Conservation (phyloP, 2,888 invertebrate species). For the Cryptocephalus primarius region DNA sequence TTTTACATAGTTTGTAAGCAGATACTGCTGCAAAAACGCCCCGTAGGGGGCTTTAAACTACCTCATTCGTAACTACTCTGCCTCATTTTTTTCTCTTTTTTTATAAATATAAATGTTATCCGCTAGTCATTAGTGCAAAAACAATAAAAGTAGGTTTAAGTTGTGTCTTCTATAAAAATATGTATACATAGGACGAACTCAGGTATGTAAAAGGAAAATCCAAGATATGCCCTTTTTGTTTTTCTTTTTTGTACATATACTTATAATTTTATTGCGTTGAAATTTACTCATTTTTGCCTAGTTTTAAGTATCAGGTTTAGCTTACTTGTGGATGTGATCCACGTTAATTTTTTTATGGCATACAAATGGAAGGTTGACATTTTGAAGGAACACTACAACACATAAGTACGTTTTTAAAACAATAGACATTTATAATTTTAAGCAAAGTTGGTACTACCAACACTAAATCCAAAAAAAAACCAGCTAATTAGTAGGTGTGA, state of each 20-base stretch:
- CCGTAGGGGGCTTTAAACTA: conserved; percentile 14
- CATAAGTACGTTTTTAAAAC: too few species aligned
- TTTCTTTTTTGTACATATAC: too few species aligned
- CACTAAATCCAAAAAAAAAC: too few species aligned
- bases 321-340: conserved; percentile 17
- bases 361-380: not conserved
- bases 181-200: conserved; percentile 1
- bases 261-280: not conserved
- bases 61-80: conserved; percentile 23
- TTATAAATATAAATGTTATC: conserved; percentile 14
- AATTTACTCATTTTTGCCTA: conserved; percentile 1
- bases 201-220: not conserved
- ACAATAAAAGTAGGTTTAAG: conserved; percentile 17
- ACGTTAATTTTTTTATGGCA: conserved; percentile 9
- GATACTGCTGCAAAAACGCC: conserved; percentile 1
- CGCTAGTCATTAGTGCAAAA: conserved; percentile 30
- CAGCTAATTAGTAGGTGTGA: too few species aligned
- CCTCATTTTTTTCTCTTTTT: conserved; percentile 24
- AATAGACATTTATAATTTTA: too few species aligned
- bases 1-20: too few species aligned
- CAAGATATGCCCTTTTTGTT: too few species aligned
- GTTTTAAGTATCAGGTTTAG: not conserved
- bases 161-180: conserved; percentile 11
- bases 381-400: too few species aligned
- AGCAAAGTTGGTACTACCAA: too few species aligned